Base-by-base conservation (phyloP, 2,113 vertebrate species). In the Centropus unirufus region DNA sequence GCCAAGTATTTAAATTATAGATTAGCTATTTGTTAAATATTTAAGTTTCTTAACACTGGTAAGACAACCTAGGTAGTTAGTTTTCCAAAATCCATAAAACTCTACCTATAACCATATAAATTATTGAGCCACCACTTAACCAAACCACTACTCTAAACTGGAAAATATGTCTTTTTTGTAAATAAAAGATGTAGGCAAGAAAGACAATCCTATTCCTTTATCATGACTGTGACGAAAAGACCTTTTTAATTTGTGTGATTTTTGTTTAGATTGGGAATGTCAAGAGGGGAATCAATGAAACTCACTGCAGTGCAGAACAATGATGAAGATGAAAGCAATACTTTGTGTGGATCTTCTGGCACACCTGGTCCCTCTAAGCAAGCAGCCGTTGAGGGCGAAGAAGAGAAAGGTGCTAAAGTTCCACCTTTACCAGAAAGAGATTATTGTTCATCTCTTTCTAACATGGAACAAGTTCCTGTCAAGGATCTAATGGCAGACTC, bases 221-320 rank as follows among this genome's bases (percentile, higher is more conserved):
- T 81, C 30, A 17, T 46, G 30, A 58, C 87, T 93, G 22, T 87
- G 49, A 12, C 89, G 66, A 69, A 83, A 75, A 87, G 12, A 9
- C 16, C 54, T 81, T 74, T 92, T 91, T 94, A 85, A 78, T 89
- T 46, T 86, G 9, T 89, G 15, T 95, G 11, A 36, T 21, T 95
- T 97, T 81, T 94, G 30, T 61, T 95, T 94, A 98, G 98, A 72
- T 93, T 97, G 96, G 98, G 98, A 76, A 97, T 98, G 97, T 98
- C 98, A 92, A 97, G 95, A 97, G 98, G 98, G 47, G 98, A 98
- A 81, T 98, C 98, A 51, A 30, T 97, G 62, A 97, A 98, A 61
- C 98, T 98, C 57, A 98, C 98, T 83, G 88, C 97, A 87, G 96
- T 86, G 57, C 94, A 98, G 92, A 97, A 90, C 59, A 97, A 40